Evolutionary conservation across 2,888 invertebrate species (phyloP), one percentile per base, ranked within the genome.

Genomic region (Nomada lathburiana): DNA sequence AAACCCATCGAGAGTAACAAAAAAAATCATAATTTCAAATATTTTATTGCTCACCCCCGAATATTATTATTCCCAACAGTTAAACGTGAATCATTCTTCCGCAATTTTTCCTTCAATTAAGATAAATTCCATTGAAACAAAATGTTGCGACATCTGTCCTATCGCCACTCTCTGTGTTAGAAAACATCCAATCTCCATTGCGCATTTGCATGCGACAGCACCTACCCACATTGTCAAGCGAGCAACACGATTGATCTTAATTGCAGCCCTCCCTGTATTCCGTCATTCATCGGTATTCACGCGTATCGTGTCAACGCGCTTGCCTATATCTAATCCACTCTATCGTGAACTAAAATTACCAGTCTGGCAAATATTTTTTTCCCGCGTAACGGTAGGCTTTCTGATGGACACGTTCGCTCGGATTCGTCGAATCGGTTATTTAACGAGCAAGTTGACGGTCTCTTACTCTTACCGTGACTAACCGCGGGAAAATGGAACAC

Each of bases 181-280:
- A 42, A 78, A 74, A 78, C 62, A 62, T 29, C 50, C 36, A 2
- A 63, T 42, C 44, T 64, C n/a, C 18, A 10, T 3, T 4, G 0
- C 20, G 42, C 9, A 70, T 80, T 76, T 65, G 23, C 76, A 76
- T 55, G 57, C 50, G 67, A 80, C 55, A 26, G 50, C 26, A 53
- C 13, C 47, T 42, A 53, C 13, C 47, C 20, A 16, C 47, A 57
- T 79, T 57, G 57, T 57, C 60, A 44, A 50, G 60, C 13, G 63
- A 65, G 42, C 11, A n/a, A 11, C 29, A 50, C 53, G 64, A 70
- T 71, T 67, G 77, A 80, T 80, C 42, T 50, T 76, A 80, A 80
- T 80, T 71, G 26, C 11, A 71, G 59, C 10, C 52, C 44, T n/a
- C 7, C 20, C 11, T n/a, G 10, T 44, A 16, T 36, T 79, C 65